These are phyloP conservation scores for Brachionus rubens DNA, from an alignment of 1,140 invertebrate genomes.

Conservation along the genomic window DNA sequence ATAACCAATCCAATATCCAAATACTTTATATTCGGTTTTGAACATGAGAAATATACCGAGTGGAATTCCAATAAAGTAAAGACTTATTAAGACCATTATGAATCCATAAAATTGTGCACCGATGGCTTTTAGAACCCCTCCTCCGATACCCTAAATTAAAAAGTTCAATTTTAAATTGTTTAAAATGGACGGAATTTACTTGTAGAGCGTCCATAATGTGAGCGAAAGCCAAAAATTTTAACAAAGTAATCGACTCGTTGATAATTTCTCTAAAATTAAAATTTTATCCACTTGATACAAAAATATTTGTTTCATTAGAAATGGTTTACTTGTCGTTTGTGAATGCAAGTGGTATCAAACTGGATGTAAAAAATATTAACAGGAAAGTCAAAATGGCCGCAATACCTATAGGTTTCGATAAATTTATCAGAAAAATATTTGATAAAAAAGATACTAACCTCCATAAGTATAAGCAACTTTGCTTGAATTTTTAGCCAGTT, in stretches of 20 bases:
- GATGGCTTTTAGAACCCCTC: conserved; percentile 21
- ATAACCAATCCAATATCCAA: conserved; percentile 26
- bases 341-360: background rate
- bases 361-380: background rate
- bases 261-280: background rate
- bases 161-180: background rate
- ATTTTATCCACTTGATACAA: no score
- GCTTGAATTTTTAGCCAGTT: background rate
- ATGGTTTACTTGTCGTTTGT: background rate
- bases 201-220: conserved; percentile 25
- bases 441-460: background rate
- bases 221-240: conserved; percentile 23
- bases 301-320: background rate
- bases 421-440: background rate
- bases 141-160: conserved; percentile 33
- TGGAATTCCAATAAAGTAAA: conserved; percentile 18
- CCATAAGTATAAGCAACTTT: conserved; percentile 11
- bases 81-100: conserved; percentile 6
- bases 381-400: conserved; percentile 1
- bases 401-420: background rate
- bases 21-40: background rate
- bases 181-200: background rate
- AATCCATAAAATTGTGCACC: conserved; percentile 32
- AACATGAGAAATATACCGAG: conserved; percentile 7
- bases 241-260: background rate